These are phyloP conservation scores for Ennomos fuscantarius DNA, from an alignment of 2,888 invertebrate species.

Conservation along the genomic window DNA sequence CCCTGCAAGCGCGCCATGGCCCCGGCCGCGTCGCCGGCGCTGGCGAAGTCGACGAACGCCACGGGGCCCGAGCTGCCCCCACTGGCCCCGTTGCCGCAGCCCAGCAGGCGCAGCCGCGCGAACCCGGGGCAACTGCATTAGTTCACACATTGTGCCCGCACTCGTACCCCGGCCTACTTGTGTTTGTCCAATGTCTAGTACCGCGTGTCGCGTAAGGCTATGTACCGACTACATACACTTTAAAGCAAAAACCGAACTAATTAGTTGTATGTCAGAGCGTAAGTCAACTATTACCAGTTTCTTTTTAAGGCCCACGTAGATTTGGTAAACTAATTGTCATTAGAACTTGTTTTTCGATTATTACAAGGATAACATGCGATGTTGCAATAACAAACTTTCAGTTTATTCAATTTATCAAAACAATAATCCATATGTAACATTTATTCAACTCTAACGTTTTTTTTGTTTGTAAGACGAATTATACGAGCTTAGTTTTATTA, in stretches of 20 bases:
- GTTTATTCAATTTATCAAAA: too few relatives aligned
- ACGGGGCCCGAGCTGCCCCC: constrained; percentile 90
- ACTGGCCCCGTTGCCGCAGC: constrained; percentile 89
- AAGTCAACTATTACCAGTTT: too few relatives aligned
- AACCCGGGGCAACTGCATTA: constrained; percentile 98
- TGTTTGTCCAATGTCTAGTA: constrained; percentile 10
- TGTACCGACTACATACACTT: too few relatives aligned
- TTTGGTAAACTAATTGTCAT: too few relatives aligned
- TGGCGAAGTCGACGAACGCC: constrained; percentile 99
- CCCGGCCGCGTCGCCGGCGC: constrained; percentile 95
- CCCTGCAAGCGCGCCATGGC: constrained; percentile 98
- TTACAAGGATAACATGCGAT: too few relatives aligned
- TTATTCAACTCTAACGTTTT: background rate
- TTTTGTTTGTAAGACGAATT: constrained; percentile 5
- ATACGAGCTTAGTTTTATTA: constrained; percentile 11
- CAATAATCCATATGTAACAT: background rate
- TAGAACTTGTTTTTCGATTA: too few relatives aligned
- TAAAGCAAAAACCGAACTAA: too few relatives aligned
- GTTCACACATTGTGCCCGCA: constrained; percentile 74
- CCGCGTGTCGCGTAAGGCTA: constrained; percentile 8
- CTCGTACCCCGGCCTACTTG: constrained; percentile 61
- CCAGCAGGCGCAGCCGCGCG: constrained; percentile 98
- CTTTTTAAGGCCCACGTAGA: too few relatives aligned
- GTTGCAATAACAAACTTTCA: too few relatives aligned
- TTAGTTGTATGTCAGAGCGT: too few relatives aligned